These are phyloP conservation scores for Meandrina meandrites DNA, from an alignment of 92 coral and sea anemone genomes.

Conservation along the genomic window DNA sequence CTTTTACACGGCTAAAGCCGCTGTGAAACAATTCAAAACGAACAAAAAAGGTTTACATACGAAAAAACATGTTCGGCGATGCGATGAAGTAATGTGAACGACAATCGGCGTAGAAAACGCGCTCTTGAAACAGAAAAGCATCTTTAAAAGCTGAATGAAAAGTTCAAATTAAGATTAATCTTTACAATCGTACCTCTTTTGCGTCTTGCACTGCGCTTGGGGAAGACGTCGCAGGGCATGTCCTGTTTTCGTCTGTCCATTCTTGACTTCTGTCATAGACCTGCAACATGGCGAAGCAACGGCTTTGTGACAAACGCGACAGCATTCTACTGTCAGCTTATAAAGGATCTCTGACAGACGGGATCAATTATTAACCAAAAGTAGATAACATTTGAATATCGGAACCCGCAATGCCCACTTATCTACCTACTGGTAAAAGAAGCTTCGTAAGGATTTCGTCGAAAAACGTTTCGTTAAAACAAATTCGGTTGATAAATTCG, in stretches of 20 bases:
- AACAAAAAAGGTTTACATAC: neutral
- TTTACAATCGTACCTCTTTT: constrained; percentile 68
- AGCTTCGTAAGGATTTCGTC: neutral
- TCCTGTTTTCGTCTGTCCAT: constrained; percentile 88
- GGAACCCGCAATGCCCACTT: constrained; percentile 17
- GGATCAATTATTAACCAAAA: constrained; percentile 34
- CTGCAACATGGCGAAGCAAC: constrained; percentile 47
- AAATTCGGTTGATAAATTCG: neutral
- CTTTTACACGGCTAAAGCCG: too few relatives aligned
- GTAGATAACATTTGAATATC: constrained; percentile 37
- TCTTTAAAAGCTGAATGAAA: neutral
- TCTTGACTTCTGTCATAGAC: constrained; percentile 95
- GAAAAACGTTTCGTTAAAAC: neutral
- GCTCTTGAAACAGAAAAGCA: neutral
- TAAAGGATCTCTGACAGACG: constrained; percentile 8
- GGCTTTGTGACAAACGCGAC: neutral
- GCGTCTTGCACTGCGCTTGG: constrained; percentile 86
- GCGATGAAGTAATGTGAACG: too few relatives aligned
- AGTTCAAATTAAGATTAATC: neutral
- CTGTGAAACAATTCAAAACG: neutral
- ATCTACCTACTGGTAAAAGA: neutral
- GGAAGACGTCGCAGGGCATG: constrained; percentile 67
- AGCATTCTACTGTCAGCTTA: neutral
- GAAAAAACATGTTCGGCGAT: neutral
- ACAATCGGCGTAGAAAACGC: too few relatives aligned